These are phyloP conservation scores for Thereva nobilitata DNA, from an alignment of 2,888 invertebrate species.

Conservation along the genomic window DNA sequence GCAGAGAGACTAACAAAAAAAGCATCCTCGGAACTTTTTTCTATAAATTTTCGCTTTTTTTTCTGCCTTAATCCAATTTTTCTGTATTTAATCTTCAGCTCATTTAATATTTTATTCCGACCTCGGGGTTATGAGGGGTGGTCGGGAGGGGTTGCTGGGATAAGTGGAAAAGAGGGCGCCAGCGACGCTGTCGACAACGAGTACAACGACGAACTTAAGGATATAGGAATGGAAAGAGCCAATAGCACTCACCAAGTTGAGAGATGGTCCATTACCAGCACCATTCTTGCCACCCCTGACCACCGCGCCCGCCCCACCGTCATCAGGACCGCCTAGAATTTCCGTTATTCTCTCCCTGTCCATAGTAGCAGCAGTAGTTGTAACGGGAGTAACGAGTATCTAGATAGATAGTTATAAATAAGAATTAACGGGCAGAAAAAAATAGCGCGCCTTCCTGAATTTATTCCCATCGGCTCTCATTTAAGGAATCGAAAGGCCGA, in stretches of 20 bases:
- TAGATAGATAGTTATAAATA: conserved; percentile 43
- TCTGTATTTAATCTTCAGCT: conserved; percentile 42
- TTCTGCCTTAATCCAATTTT: conserved; percentile 40
- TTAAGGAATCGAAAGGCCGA: conserved; percentile 20
- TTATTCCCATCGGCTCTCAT: conserved; percentile 37
- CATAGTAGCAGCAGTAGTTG: too few relatives aligned
- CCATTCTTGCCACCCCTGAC: background rate
- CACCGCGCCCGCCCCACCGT: conserved; percentile 5
- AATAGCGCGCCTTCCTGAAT: conserved; percentile 28
- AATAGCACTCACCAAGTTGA: conserved; percentile 3
- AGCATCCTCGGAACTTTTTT: conserved; percentile 23
- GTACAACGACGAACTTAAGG: conserved; percentile 2
- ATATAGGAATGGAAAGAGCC: conserved; percentile 5
- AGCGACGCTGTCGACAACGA: conserved; percentile 11
- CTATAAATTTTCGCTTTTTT: conserved; percentile 35
- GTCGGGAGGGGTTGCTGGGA: background rate
- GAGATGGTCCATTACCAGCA: conserved; percentile 12
- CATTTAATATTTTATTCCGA: conserved; percentile 40
- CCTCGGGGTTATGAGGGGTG: conserved; percentile 28
- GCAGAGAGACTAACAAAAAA: conserved; percentile 1
- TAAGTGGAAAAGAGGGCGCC: conserved; percentile 2
- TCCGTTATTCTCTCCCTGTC: too few relatives aligned
- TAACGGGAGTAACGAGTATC: conserved; percentile 24
- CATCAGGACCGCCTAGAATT: background rate
- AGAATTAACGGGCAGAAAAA: conserved; percentile 42